Base-by-base conservation (phyloP, 2,797 vertebrate genomes). In the Hoplostethus atlanticus region DNA sequence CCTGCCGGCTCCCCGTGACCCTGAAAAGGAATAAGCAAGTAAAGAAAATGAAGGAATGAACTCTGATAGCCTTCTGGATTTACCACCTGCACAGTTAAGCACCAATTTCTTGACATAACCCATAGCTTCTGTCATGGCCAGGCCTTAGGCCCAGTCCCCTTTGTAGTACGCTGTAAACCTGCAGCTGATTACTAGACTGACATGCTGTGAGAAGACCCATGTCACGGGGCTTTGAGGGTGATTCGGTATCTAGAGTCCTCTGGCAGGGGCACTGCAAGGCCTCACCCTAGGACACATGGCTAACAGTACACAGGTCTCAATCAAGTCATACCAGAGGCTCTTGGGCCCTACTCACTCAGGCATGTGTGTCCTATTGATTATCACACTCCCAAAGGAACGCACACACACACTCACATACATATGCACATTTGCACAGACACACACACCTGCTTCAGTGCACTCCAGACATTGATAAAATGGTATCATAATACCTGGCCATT, bases 381-480 rank as follows among this genome's bases (percentile, higher is more conserved):
- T 51, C 52, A 8, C 38, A 75, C 25, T 68, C 56, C 54, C 61
- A 53, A 68, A 73, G 56, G 69, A 73, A 79, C 30, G 25, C 60
- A n/a, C 69, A 34, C 12, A 4, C 44, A 44, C 16, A 40, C 16
- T 3, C 61, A 38, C 25, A 11, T 25, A 59, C 47, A 68, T 64
- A 57, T 17, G 21, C 67, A 48, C 68, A 36, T 65, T 64, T 58
- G 60, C 52, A 61, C 30, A 42, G 40, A 40, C n/a, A 38, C 47
- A 52, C 61, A 64, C 52, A 64, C 51, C 3, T 55, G n/a, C 52
- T 42, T 51, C 47, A n/a, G n/a, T 61, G 68, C 5, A 3, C 83
- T 65, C 55, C 47, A 84, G 77, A 79, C 40, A 5, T 89, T 67
- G 73, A 71, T 84, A 83, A 85, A 90, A 80, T 36, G 64, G 79